phyloP scores from a whole-genome alignment of 2,113 vertebrate genomes.

The Coregonus clupeaformis region DNA sequence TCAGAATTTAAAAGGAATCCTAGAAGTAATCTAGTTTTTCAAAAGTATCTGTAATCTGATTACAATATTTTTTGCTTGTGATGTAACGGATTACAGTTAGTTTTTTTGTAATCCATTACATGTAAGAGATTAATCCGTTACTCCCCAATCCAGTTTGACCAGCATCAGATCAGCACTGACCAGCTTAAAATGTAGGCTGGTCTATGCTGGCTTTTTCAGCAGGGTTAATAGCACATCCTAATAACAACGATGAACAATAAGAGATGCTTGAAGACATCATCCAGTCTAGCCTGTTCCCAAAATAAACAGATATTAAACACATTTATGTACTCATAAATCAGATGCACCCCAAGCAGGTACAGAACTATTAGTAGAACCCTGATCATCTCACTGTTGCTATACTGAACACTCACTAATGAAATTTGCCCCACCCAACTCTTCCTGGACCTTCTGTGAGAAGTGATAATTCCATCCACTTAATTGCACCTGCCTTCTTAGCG shows the following conservation, averaged over 20 bases:
- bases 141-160: too few species aligned
- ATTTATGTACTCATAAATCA: conserved; percentile 2
- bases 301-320: conserved; percentile 15
- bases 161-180: too few species aligned
- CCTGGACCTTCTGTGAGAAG: conserved; percentile 59
- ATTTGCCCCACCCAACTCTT: conserved; percentile 40
- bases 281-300: background rate
- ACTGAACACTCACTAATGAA: conserved; percentile 18
- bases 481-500: conserved; percentile 26
- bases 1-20: too few species aligned
- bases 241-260: conserved; percentile 3
- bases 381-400: conserved; percentile 22
- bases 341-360: background rate
- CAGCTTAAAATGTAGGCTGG: too few species aligned
- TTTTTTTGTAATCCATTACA: too few species aligned
- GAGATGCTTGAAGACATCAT: conserved; percentile 1
- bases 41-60: too few species aligned
- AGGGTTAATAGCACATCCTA: background rate
- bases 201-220: too few species aligned
- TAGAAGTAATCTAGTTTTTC: too few species aligned
- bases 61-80: too few species aligned
- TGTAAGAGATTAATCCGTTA: too few species aligned
- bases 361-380: conserved; percentile 1
- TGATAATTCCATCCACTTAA: conserved; percentile 53
- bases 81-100: too few species aligned